phyloP scores from a whole-genome alignment of 2,113 vertebrate genomes.

The Pluvianellus socialis region DNA sequence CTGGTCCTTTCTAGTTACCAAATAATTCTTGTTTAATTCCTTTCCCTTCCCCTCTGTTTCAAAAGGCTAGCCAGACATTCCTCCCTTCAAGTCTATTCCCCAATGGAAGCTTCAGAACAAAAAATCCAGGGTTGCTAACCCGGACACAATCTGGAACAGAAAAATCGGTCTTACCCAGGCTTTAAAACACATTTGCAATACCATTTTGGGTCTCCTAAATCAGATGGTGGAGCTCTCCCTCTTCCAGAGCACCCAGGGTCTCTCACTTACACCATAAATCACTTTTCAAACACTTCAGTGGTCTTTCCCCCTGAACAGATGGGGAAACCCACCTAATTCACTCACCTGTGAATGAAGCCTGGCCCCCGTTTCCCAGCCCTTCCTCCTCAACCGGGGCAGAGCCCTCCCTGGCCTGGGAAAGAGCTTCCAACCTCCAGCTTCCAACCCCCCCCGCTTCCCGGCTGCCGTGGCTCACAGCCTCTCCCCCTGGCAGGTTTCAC shows the following conservation, averaged over 20 bases:
- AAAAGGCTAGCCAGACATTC: background rate
- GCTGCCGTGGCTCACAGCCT: background rate
- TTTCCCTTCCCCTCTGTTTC: background rate
- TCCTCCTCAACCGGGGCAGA: background rate
- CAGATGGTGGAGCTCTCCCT: background rate
- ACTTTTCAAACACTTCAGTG: background rate
- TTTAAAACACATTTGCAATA: background rate
- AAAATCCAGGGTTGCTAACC: background rate
- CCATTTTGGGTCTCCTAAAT: background rate
- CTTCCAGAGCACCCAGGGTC: background rate
- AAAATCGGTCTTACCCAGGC: background rate
- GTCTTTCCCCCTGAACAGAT: background rate
- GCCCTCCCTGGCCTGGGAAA: background rate
- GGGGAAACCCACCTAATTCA: background rate
- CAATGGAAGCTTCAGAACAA: background rate
- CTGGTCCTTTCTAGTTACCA: background rate
- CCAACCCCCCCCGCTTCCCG: background rate
- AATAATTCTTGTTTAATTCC: background rate
- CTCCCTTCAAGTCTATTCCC: background rate
- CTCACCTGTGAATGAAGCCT: background rate
- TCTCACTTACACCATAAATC: background rate
- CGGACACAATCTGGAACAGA: background rate
- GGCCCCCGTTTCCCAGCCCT: background rate
- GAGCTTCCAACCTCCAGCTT: background rate
- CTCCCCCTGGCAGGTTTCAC: background rate